Evolutionary conservation across 1,140 invertebrate genomes (phyloP).

Genomic region (Drosophila setifemur): DNA sequence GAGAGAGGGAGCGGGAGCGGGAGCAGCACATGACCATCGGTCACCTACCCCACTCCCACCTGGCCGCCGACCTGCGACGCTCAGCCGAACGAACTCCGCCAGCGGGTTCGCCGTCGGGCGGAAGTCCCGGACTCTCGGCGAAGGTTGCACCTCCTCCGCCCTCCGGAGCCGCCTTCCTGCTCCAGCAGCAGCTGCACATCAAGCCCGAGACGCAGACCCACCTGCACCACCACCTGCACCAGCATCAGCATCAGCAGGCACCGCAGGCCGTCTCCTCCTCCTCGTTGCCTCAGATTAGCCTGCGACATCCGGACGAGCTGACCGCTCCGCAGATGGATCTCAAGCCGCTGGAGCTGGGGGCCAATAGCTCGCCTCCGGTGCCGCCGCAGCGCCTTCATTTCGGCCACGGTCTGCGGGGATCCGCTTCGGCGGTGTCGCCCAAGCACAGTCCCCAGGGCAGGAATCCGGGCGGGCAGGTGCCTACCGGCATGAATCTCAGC

Average conservation of each 20-base stretch:
- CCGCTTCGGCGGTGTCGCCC: slow-evolving; percentile 43
- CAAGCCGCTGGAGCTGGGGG: slow-evolving; percentile 61
- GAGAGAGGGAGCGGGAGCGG: slow-evolving; percentile 24
- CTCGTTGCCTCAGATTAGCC: slow-evolving; percentile 61
- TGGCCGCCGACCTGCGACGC: slow-evolving; percentile 59
- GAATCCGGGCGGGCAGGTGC: not conserved
- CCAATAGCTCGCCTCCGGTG: slow-evolving; percentile 55
- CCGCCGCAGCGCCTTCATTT: slow-evolving; percentile 62
- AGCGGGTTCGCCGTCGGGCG: slow-evolving; percentile 43
- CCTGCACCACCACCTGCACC: slow-evolving; percentile 66
- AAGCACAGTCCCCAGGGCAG: slow-evolving; percentile 68
- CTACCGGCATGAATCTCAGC: slow-evolving; percentile 49
- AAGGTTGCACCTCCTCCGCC: slow-evolving; percentile 47
- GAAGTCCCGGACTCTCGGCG: slow-evolving; percentile 52
- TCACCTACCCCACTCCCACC: slow-evolving; percentile 57
- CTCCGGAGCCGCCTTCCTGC: slow-evolving; percentile 62
- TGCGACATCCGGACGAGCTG: slow-evolving; percentile 70
- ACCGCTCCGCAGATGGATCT: slow-evolving; percentile 68
- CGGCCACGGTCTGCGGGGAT: slow-evolving; percentile 49
- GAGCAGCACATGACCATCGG: slow-evolving; percentile 36
- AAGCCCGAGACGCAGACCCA: slow-evolving; percentile 75
- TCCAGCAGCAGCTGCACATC: slow-evolving; percentile 77
- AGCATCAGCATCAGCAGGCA: slow-evolving; percentile 36
- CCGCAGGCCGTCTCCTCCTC: slow-evolving; percentile 7
- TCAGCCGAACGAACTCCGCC: slow-evolving; percentile 59